A percentile compares a stretch with the other conserved stretches of the same genome.
These are phyloP conservation scores for Chiridota heheva DNA, from an alignment of 35 echinoderm and acorn worm species.

Conservation along the genomic window DNA sequence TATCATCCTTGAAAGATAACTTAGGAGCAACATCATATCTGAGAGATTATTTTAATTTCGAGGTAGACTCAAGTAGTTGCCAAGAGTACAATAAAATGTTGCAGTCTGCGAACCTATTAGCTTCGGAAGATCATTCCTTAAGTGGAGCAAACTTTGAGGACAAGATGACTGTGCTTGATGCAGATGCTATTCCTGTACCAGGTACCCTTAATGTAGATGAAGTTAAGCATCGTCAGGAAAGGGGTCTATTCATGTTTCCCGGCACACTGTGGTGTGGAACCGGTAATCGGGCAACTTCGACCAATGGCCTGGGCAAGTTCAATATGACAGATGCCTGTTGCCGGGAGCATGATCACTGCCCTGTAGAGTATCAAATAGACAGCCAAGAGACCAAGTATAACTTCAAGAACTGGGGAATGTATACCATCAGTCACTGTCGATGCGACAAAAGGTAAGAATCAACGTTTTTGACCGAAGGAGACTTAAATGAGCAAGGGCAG, in stretches of 20 bases:
- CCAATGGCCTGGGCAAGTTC: slow-evolving; percentile 17
- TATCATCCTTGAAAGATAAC: no score
- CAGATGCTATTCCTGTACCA: background rate
- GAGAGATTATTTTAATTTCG: background rate
- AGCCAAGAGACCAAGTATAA: slow-evolving; percentile 14
- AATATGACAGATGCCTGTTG: slow-evolving; percentile 39
- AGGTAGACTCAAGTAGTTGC: background rate
- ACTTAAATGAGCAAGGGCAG: no score
- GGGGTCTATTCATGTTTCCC: slow-evolving; percentile 45
- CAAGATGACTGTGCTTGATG: background rate
- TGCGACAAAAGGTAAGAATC: slow-evolving; percentile 33
- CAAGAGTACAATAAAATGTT: background rate
- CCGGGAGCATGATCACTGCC: slow-evolving; percentile 16
- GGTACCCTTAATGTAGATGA: background rate
- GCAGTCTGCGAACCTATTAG: background rate
- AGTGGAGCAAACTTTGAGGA: no score
- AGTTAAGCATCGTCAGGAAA: slow-evolving; percentile 1
- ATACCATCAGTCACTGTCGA: slow-evolving; percentile 8
- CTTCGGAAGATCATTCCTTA: slow-evolving; percentile 25
- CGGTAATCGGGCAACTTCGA: slow-evolving; percentile 11
- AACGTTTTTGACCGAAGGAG: no score
- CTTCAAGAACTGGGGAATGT: slow-evolving; percentile 20
- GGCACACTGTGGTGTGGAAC: slow-evolving; percentile 40
- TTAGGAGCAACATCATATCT: no score
- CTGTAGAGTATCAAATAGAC: background rate